phyloP scores from a whole-genome alignment of 2,888 invertebrate species.

The Sinodicranocentrus sp. region DNA sequence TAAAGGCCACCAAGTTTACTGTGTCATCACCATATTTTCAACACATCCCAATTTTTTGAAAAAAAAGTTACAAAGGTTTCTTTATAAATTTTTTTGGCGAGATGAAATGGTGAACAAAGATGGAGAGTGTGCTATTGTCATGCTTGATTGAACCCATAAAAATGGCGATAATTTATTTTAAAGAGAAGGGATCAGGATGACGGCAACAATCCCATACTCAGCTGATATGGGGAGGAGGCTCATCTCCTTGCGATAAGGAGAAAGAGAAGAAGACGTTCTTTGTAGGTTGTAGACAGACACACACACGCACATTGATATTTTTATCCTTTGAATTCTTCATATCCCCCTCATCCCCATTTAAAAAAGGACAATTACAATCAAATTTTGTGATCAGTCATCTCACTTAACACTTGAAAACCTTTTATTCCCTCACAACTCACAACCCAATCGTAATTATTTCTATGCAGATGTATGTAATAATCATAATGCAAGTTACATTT shows the following conservation, averaged over 20 bases:
- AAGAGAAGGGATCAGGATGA: too few relatives aligned
- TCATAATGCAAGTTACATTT: too few relatives aligned
- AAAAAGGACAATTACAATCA: constrained; percentile 28
- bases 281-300: neutral
- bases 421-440: neutral
- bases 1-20: constrained; percentile 58
- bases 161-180: neutral
- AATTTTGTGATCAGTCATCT: constrained; percentile 41
- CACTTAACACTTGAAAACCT: constrained; percentile 10
- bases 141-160: constrained; percentile 14
- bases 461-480: neutral
- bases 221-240: neutral
- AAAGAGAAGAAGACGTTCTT: constrained; percentile 14
- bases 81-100: neutral
- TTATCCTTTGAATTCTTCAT: neutral
- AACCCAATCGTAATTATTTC: neutral
- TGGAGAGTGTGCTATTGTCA: neutral
- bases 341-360: neutral
- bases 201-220: neutral
- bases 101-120: neutral
- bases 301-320: constrained; percentile 5
- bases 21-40: constrained; percentile 36
- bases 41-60: neutral
- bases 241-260: constrained; percentile 1
- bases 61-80: neutral